These are phyloP conservation scores for Strix uralensis DNA, from an alignment of 2,113 vertebrate genomes.

Conservation along the genomic window DNA sequence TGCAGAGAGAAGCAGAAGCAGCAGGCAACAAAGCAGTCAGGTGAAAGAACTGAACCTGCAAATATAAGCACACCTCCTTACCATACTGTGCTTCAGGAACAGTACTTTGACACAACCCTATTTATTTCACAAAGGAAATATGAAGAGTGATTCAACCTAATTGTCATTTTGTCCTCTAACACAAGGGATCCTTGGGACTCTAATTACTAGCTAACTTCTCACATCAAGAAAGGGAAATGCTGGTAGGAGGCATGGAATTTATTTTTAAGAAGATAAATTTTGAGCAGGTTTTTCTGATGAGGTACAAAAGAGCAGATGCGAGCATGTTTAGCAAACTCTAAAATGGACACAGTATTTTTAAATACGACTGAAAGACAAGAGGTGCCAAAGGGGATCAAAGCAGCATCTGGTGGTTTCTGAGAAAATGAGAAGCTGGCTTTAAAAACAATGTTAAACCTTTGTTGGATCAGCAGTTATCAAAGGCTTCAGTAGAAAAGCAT, in stretches of 20 bases:
- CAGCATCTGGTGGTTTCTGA: conserved; percentile 29
- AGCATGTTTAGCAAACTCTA: background rate
- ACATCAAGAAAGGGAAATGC: conserved; percentile 6
- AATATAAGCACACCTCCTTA: conserved; percentile 11
- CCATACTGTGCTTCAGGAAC: background rate
- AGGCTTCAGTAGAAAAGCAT: background rate
- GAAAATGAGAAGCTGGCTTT: background rate
- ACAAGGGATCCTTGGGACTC: background rate
- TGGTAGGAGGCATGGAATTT: background rate
- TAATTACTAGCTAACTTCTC: conserved; percentile 43
- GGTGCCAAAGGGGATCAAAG: conserved; percentile 30
- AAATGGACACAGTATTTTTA: conserved; percentile 11
- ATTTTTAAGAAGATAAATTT: conserved; percentile 34
- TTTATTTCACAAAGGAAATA: conserved; percentile 35
- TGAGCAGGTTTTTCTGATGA: conserved; percentile 23
- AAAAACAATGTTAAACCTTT: background rate
- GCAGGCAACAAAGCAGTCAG: background rate
- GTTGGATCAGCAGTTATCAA: conserved; percentile 28
- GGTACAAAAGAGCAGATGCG: conserved; percentile 2
- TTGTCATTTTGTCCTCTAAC: conserved; percentile 1
- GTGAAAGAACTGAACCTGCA: background rate
- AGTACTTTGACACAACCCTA: conserved; percentile 17
- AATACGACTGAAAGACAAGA: conserved; percentile 16
- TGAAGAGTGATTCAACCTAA: conserved; percentile 21
- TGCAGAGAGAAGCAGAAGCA: background rate